Evolutionary conservation across 2,888 invertebrate genomes (phyloP).

Genomic region (Smittia aterrima): DNA sequence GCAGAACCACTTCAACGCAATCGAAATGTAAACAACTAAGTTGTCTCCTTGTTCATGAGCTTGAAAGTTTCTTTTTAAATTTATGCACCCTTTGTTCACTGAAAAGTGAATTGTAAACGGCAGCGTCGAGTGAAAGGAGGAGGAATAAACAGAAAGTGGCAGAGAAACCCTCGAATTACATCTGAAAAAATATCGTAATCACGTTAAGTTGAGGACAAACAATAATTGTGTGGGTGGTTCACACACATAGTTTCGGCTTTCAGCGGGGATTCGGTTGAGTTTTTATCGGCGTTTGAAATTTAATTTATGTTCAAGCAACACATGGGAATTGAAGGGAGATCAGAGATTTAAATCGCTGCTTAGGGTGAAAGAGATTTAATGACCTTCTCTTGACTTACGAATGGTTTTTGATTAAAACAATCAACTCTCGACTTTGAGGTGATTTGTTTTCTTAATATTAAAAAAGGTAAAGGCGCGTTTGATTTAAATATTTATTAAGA

Average conservation of each 20-base stretch:
- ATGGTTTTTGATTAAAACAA: too few species aligned
- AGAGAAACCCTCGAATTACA: slow-evolving; percentile 26
- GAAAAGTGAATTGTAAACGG: background rate
- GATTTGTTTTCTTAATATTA: slow-evolving; percentile 21
- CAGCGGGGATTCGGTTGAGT: background rate
- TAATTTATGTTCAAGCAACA: slow-evolving; percentile 24
- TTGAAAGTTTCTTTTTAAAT: background rate
- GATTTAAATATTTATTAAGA: slow-evolving; percentile 39
- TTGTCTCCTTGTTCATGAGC: background rate
- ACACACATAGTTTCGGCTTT: slow-evolving; percentile 15
- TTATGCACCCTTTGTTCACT: slow-evolving; percentile 33
- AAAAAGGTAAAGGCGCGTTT: slow-evolving; percentile 10
- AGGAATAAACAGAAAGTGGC: slow-evolving; percentile 17
- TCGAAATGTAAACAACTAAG: background rate
- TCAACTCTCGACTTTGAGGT: too few species aligned
- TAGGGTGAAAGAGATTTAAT: background rate
- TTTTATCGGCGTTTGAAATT: background rate
- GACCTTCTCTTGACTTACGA: too few species aligned
- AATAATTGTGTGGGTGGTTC: slow-evolving; percentile 41
- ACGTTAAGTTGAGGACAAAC: slow-evolving; percentile 40
- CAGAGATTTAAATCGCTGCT: background rate
- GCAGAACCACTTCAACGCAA: slow-evolving; percentile 17
- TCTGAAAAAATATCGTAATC: slow-evolving; percentile 30
- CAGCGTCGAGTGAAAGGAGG: slow-evolving; percentile 4
- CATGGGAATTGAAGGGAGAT: background rate